Base-by-base conservation (phyloP, 2,797 vertebrate species). In the Babyrousa celebensis region DNA sequence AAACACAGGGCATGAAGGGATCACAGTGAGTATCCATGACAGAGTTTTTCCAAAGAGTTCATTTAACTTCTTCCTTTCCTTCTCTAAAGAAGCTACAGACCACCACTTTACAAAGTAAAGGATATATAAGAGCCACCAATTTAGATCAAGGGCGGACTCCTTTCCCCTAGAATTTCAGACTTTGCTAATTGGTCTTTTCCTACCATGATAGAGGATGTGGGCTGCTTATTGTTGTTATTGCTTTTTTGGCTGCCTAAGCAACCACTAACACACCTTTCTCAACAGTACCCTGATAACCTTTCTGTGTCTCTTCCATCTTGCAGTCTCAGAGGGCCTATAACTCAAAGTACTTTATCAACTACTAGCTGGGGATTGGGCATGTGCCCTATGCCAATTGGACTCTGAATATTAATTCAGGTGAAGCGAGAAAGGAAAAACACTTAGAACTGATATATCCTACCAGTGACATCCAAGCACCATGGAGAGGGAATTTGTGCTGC, bases 71-170 rank as follows among this genome's bases (percentile, higher is more conserved):
- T 85, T 68, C 27, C 52, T 87, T 77, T 32, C 52, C 8, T 94
- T 86, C 82, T 88, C 77, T 48, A 85, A 58, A 40, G 63, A 85
- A 85, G 23, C 29, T 43, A 12, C 58, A 40, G 72, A 12, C 21
- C 89, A 23, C 20, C 72, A 62, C 79, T 89, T 93, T 71, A 32
- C 68, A 80, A 91, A 36, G 82, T 56, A 78, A 78, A 88, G 74
- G 85, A 60, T 72, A 60, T 79, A 4, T 2, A 72, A 63, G 40
- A 62, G 40, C 5, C 20, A 29, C 56, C 56, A 52, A 14, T 16
- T 80, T 67, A 83, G 27, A 83, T 36, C 10, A 56, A 56, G 8
- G 27, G 21, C 3, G 16, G 25, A 67, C 23, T 87, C 18, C 5
- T 58, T 12, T 20, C 48, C 20, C 12, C 6, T 36, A 52, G 65